Evolutionary conservation across 2,797 vertebrate species (phyloP).

Genomic region (Galagoides demidoff): DNA sequence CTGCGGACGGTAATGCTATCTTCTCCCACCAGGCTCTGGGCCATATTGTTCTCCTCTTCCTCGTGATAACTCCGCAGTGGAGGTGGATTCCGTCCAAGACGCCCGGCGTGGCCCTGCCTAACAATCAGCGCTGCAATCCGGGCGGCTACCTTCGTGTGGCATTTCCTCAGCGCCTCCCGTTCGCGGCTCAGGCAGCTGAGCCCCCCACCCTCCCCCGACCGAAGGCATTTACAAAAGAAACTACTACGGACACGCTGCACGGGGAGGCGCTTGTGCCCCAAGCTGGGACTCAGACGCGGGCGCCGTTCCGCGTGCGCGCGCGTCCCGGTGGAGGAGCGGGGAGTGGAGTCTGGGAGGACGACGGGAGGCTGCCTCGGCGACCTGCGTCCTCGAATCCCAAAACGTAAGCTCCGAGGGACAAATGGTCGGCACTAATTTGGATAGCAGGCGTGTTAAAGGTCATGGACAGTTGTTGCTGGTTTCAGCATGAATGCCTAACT

Average conservation of each 20-base stretch:
- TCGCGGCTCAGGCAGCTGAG: background rate
- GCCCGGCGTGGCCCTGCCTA: background rate
- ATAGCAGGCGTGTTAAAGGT: constrained; percentile 85
- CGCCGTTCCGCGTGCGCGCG: constrained; percentile 29
- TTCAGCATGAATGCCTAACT: constrained; percentile 82
- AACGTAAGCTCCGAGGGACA: constrained; percentile 83
- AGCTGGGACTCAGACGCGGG: constrained; percentile 22
- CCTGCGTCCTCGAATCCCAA: constrained; percentile 82
- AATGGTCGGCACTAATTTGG: constrained; percentile 83
- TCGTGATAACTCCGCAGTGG: constrained; percentile 55
- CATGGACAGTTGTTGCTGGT: constrained; percentile 85
- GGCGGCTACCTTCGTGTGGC: constrained; percentile 62
- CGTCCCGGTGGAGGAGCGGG: background rate
- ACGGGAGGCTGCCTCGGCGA: constrained; percentile 60
- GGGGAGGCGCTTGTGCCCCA: constrained; percentile 52
- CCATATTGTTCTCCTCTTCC: constrained; percentile 41
- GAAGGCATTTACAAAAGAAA: constrained; percentile 67
- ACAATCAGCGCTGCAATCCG: constrained; percentile 5
- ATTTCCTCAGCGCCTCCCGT: background rate
- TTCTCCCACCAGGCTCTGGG: constrained; percentile 54
- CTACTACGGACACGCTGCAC: background rate
- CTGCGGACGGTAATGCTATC: constrained; percentile 41
- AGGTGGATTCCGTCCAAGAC: constrained; percentile 29
- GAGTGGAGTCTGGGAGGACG: background rate
- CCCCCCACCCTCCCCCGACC: constrained; percentile 51